Conservation (phyloP, 2,797 vertebrate genomes). For the Sciaenops ocellatus region DNA sequence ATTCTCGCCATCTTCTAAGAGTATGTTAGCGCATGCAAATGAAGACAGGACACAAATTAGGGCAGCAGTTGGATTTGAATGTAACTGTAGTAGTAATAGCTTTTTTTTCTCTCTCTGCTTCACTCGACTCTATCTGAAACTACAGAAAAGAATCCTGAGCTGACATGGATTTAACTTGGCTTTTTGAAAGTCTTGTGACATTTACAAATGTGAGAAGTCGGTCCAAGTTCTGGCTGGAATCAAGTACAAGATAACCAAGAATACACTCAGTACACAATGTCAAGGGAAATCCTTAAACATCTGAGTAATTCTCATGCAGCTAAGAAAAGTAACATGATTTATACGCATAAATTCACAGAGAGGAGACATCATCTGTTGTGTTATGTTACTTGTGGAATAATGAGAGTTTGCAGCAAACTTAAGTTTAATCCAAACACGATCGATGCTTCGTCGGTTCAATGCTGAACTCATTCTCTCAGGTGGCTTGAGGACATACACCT, state of each 20-base stretch:
- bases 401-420: conserved; percentile 6
- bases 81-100: conserved; percentile 17
- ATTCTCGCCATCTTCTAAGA: conserved; percentile 30
- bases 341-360: not conserved
- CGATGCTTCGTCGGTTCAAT: conserved; percentile 8
- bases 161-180: conserved; percentile 6
- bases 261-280: not conserved
- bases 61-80: conserved; percentile 32
- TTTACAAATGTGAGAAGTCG: not conserved
- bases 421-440: conserved; percentile 24
- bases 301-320: not conserved
- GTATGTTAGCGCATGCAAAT: conserved; percentile 49
- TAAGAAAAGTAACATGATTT: not conserved
- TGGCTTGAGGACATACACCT: conserved; percentile 21
- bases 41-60: conserved; percentile 52
- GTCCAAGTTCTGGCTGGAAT: not conserved
- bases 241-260: not conserved
- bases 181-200: conserved; percentile 12
- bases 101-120: conserved; percentile 12
- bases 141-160: not conserved
- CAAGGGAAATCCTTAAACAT: not conserved
- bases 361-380: not conserved
- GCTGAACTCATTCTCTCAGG: conserved; percentile 29
- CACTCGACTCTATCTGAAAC: conserved; percentile 10
- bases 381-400: not conserved